Conservation (phyloP, 2,797 vertebrate genomes). For the Spea hammondii region DNA sequence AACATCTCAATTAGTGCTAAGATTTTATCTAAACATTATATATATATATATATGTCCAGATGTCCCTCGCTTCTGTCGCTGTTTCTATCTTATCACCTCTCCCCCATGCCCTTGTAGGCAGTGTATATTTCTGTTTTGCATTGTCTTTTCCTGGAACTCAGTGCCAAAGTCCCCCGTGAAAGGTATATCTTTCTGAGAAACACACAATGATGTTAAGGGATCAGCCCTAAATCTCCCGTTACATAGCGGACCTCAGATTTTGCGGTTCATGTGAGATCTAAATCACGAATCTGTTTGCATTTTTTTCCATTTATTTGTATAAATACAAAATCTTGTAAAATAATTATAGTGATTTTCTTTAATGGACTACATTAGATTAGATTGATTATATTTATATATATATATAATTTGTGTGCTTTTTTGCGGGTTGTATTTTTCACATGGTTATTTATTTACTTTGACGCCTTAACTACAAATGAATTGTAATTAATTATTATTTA, state of each 20-base stretch:
- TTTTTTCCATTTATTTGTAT: no score
- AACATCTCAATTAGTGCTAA: no score
- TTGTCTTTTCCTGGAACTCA: constrained; percentile 42
- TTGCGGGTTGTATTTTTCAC: no score
- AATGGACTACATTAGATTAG: no score
- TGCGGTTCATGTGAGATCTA: neutral
- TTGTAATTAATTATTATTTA: no score
- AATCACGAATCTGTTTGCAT: neutral
- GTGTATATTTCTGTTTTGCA: neutral
- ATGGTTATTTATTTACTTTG: no score
- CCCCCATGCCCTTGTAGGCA: neutral
- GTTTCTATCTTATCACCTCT: neutral
- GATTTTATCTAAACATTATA: no score
- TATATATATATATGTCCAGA: no score
- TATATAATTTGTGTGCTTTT: neutral
- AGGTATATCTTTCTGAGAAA: constrained; percentile 38
- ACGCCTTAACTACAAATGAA: no score
- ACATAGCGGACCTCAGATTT: neutral
- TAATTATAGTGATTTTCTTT: no score
- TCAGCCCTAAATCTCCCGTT: constrained; percentile 9
- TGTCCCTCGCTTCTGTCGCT: neutral
- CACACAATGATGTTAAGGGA: constrained; percentile 18
- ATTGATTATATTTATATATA: neutral
- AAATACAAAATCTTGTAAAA: no score
- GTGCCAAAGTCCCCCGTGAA: constrained; percentile 32